A percentile compares a stretch with the other conserved stretches of the same genome.
Evolutionary conservation across 2,888 invertebrate genomes (phyloP).

Genomic region (Hemistola chrysoprasaria): DNA sequence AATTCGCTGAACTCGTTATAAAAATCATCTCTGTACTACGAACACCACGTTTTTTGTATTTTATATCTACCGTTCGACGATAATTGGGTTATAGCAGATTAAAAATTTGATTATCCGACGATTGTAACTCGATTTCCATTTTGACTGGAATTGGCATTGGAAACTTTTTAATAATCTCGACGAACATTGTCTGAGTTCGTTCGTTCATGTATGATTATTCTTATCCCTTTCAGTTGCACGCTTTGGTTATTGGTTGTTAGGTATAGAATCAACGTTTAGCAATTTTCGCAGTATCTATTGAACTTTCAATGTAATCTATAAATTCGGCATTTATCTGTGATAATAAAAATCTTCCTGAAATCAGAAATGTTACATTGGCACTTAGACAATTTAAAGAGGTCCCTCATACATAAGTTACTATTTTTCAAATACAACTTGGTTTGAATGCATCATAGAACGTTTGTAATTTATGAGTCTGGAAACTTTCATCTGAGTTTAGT

Average conservation of each 20-base stretch:
- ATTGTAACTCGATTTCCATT: conserved; percentile 36
- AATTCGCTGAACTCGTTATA: conserved; percentile 37
- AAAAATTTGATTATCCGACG: conserved; percentile 35
- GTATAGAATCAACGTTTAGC: no score
- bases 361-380: no score
- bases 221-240: conserved; percentile 16
- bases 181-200: conserved; percentile 17
- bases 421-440: neutral
- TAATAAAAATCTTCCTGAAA: no score
- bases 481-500: conserved; percentile 37
- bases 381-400: no score
- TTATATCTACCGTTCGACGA: conserved; percentile 24
- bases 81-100: conserved; percentile 37
- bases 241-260: conserved; percentile 16
- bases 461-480: conserved; percentile 37
- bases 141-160: conserved; percentile 32
- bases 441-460: conserved; percentile 15
- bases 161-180: conserved; percentile 34
- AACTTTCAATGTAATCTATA: no score
- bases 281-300: no score
- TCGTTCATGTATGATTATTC: conserved; percentile 21
- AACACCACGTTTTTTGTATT: conserved; percentile 21
- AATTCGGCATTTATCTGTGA: no score
- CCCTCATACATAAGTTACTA: no score
- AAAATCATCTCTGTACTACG: conserved; percentile 30